Evolutionary conservation across 2,888 invertebrate genomes (phyloP), one percentile per base, ranked within the genome.

Genomic region (Chirona hameri): DNA sequence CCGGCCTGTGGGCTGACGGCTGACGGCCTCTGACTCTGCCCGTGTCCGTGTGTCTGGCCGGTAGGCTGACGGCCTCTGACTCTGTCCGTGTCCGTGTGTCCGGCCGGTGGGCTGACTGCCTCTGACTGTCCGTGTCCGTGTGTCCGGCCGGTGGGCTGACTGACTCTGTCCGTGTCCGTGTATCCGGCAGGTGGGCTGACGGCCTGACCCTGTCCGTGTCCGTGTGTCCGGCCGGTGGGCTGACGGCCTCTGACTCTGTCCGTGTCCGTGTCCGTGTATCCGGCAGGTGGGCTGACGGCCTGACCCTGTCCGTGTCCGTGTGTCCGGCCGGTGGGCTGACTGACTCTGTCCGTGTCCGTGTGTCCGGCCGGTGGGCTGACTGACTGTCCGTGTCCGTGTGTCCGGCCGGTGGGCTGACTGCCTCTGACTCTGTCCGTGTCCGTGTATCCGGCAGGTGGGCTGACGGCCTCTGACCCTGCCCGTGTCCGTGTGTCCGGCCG

Each of bases 281-380:
- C 21, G 81, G 21, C 55, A 5, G 52, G 21, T 39, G 52, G 18
- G 21, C 55, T 52, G 39, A 39, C 39, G 39, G 39, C 39, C 39
- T 7, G 27, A 15, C 15, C 1, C 76, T 55, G 15, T 29, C 27
- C 72, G 82, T 60, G 4, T n/a, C 46, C n/a, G 46, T 15, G 27
- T 12, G 18, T n/a, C n/a, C 60, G 60, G n/a, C 60, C 9, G 60
- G 60, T 60, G 60, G 21, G 69, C 3, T 69, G 29, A 29, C 69
- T 29, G 29, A 0, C 4, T 2, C 29, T 14, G 15, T 69, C 29
- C 39, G 80, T n/a, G 21, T 21, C n/a, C n/a, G 46, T 83, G 29
- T 52, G 21, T 27, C 5, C 69, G 57, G 27, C 89, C 91, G 90
- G 88, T 90, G 84, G 39, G 39, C 7, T 39, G 39, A 39, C 39